Conservation (phyloP, 2,113 vertebrate genomes). For the Dicrurus megarhynchus region DNA sequence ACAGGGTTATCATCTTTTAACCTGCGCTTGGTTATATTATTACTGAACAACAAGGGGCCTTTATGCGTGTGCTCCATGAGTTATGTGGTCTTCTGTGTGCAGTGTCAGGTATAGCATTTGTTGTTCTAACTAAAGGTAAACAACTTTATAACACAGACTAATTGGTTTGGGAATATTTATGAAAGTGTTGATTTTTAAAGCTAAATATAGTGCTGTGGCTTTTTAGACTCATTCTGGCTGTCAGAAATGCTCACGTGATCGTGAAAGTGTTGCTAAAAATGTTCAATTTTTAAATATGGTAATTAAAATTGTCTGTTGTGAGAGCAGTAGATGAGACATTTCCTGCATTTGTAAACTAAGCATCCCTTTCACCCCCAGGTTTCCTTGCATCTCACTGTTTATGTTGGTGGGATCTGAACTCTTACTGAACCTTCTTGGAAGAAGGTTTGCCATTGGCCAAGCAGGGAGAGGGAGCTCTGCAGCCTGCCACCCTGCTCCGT, state of each 20-base stretch:
- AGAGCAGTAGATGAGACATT: constrained; percentile 51
- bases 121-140: constrained; percentile 61
- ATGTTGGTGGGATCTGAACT: not conserved
- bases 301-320: constrained; percentile 67
- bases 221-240: constrained; percentile 66
- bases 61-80: not conserved
- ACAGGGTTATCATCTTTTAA: not conserved
- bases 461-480: not conserved
- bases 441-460: not conserved
- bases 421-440: constrained; percentile 28
- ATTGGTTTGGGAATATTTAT: constrained; percentile 81
- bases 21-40: not conserved
- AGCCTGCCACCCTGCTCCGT: not conserved
- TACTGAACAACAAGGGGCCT: not conserved
- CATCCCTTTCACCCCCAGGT: not conserved
- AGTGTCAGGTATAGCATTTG: constrained; percentile 21
- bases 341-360: constrained; percentile 28
- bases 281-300: constrained; percentile 57
- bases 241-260: constrained; percentile 66
- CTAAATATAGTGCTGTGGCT: constrained; percentile 69
- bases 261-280: constrained; percentile 73
- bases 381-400: not conserved
- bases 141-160: constrained; percentile 63
- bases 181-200: constrained; percentile 68
- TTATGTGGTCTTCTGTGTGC: not conserved